phyloP scores from a whole-genome alignment of 2,888 invertebrate genomes.

The Autographa gamma region DNA sequence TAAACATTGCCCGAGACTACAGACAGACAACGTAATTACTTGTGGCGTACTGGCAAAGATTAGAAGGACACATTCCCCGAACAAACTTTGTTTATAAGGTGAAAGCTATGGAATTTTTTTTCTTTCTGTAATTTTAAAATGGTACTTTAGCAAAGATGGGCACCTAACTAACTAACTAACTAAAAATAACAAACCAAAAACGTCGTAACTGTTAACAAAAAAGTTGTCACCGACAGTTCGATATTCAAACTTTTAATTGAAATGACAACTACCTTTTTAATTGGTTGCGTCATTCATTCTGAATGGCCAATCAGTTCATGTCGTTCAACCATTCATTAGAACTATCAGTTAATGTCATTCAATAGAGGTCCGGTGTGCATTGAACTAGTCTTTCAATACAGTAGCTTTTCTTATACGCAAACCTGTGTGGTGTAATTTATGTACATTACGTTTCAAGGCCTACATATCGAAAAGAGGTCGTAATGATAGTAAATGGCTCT shows the following conservation, averaged over 20 bases:
- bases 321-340: constrained; percentile 26
- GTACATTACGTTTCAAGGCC: constrained; percentile 2
- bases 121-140: neutral
- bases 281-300: constrained; percentile 37
- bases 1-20: constrained; percentile 23
- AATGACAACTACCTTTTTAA: constrained; percentile 32
- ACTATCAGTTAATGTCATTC: constrained; percentile 27
- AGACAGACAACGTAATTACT: constrained; percentile 1
- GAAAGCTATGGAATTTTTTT: neutral
- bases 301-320: constrained; percentile 23
- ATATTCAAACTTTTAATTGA: neutral
- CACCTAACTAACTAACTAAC: too few relatives aligned
- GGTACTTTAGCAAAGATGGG: too few relatives aligned
- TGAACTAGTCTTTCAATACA: constrained; percentile 17
- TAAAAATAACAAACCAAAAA: too few relatives aligned
- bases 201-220: too few relatives aligned
- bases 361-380: constrained; percentile 12
- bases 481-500: neutral
- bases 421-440: neutral
- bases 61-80: neutral
- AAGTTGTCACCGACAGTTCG: neutral
- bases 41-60: neutral
- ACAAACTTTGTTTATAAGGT: neutral
- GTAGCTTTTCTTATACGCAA: neutral
- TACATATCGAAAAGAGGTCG: constrained; percentile 5